These are phyloP conservation scores for Diadumene lineata DNA, from an alignment of 92 coral and sea anemone genomes.

Conservation along the genomic window DNA sequence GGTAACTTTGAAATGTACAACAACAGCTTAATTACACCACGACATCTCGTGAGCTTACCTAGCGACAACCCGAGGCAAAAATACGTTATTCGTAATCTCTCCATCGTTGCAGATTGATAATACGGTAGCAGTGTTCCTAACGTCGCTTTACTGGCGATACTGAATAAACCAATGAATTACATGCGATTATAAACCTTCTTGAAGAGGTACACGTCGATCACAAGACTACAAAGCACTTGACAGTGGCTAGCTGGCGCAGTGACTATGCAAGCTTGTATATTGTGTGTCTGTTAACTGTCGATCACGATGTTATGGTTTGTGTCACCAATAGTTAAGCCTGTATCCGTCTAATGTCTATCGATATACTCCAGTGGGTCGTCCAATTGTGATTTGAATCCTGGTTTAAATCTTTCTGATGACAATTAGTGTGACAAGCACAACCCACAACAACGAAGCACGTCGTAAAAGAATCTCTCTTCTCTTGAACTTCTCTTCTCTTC, in stretches of 20 bases:
- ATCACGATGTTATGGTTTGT: constrained; percentile 62
- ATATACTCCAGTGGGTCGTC: constrained; percentile 51
- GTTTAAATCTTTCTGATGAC: constrained; percentile 39
- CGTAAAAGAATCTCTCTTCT: too few relatives aligned
- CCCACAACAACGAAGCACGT: constrained; percentile 1
- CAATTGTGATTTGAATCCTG: constrained; percentile 33
- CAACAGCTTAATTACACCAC: too few relatives aligned
- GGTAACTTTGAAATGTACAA: too few relatives aligned
- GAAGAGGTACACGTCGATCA: constrained; percentile 10
- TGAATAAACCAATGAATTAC: constrained; percentile 1
- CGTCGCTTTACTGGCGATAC: constrained; percentile 4
- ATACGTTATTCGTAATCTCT: constrained; percentile 17
- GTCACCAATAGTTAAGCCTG: constrained; percentile 53
- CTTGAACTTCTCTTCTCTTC: not conserved
- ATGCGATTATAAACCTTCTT: constrained; percentile 6
- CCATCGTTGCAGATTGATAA: constrained; percentile 22
- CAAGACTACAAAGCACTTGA: constrained; percentile 23
- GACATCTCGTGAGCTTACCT: constrained; percentile 38
- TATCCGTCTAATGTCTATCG: constrained; percentile 75
- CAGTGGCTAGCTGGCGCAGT: constrained; percentile 5
- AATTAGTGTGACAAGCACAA: constrained; percentile 6
- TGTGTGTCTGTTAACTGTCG: constrained; percentile 60
- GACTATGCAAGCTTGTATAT: constrained; percentile 7
- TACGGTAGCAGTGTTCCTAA: not conserved
- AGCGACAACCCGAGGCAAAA: constrained; percentile 40